These are phyloP conservation scores for Heliocidaris tuberculata DNA, from an alignment of 35 echinoderm and acorn worm genomes.

Conservation along the genomic window DNA sequence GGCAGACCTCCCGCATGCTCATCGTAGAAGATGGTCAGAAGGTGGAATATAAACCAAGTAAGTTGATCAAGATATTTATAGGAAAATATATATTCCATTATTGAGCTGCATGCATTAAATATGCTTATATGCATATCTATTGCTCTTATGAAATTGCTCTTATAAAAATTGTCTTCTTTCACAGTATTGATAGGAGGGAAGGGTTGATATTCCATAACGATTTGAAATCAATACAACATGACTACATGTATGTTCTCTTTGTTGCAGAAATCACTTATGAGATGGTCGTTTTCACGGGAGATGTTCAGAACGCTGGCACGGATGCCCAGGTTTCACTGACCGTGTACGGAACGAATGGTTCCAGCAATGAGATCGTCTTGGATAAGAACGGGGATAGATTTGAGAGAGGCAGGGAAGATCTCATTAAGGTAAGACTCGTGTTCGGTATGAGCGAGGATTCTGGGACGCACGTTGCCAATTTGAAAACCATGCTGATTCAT, in stretches of 20 bases:
- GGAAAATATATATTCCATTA: no score
- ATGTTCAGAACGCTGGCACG: slow-evolving; percentile 86
- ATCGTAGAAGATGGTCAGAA: slow-evolving; percentile 76
- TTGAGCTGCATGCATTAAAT: no score
- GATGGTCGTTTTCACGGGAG: slow-evolving; percentile 83
- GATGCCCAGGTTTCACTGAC: slow-evolving; percentile 80
- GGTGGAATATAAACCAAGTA: slow-evolving; percentile 87
- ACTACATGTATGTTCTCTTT: not conserved
- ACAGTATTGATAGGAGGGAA: not conserved
- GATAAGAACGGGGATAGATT: slow-evolving; percentile 91
- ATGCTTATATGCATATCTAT: no score
- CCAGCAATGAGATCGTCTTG: slow-evolving; percentile 79
- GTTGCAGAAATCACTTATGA: slow-evolving; percentile 81
- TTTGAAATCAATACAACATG: not conserved
- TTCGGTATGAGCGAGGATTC: not conserved
- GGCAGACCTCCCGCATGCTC: slow-evolving; percentile 74
- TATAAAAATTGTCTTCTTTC: no score
- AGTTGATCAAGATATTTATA: not conserved
- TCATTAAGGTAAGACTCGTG: slow-evolving; percentile 75
- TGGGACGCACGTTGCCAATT: not conserved
- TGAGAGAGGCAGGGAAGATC: slow-evolving; percentile 86
- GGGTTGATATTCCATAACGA: not conserved
- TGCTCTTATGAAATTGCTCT: no score
- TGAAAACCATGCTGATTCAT: not conserved
- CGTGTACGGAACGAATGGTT: slow-evolving; percentile 86